Evolutionary conservation across 2,888 invertebrate species (phyloP), one percentile per base, ranked within the genome.

Genomic region (Parnassius orleans): DNA sequence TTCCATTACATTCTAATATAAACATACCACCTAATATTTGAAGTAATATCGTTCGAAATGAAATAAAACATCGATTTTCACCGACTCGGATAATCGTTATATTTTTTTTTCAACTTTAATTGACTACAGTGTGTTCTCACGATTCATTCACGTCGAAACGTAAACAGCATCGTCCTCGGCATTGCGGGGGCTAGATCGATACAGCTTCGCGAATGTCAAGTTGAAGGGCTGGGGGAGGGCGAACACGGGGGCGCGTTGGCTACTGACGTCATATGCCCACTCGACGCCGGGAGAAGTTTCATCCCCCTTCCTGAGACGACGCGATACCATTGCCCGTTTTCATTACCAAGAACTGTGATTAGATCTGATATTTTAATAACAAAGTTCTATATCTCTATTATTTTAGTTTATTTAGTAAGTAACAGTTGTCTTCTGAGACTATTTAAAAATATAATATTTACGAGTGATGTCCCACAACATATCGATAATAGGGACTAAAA

Each of bases 181-280:
- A 61, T 61, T 61, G 61, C 63, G 55, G 60, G 48, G 48, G 24
- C 24, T 15, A 48, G 56, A 53, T 64, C 64, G 64, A 64, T 64
- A 60, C 60, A 64, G 60, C 64, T 59, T 51, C 60, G 64, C 64
- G 48, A 64, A 64, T 64, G 64, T 64, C 64, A 64, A 64, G 64
- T 64, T 63, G 63, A 63, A 56, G 60, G 47, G 48, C 43, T 9
- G 50, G 54, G 42, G 54, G 54, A 24, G 24, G 50, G 33, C 42
- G 14, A n/a, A 3, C 41, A 15, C 9, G 46, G 14, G 57, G 62
- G 24, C 33, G 53, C 53, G 62, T 12, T 11, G 9, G 12, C 51
- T 42, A 55, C 55, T 63, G 59, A 63, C 63, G 63, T 63, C 63
- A 63, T 63, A 41, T 59, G 59, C 63, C 63, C 59, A 63, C 63